A percentile compares a stretch with the other conserved stretches of the same genome.
These are phyloP conservation scores for Hozukius guyotensis DNA, from an alignment of 2,797 vertebrate species.

Conservation along the genomic window DNA sequence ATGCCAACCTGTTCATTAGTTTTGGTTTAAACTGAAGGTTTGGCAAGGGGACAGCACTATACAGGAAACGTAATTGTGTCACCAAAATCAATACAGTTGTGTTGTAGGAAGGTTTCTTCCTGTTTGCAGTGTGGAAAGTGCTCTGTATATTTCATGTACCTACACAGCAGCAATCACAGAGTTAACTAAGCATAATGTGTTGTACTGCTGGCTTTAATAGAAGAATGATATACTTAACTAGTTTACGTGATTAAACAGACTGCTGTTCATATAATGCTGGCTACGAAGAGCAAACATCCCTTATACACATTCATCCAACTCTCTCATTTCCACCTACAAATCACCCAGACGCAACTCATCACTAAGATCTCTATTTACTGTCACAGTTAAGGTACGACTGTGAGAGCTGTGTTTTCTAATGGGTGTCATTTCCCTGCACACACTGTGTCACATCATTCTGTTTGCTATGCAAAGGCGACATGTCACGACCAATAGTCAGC, in stretches of 20 bases:
- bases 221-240: slow-evolving; percentile 1
- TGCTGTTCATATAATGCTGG: neutral
- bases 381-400: slow-evolving; percentile 5
- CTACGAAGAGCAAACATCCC: neutral
- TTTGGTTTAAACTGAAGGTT: neutral
- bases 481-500: too few species aligned
- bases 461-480: neutral
- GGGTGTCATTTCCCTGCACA: slow-evolving; percentile 10
- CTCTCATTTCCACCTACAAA: neutral
- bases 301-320: neutral
- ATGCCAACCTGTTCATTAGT: neutral
- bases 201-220: neutral
- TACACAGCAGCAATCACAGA: neutral
- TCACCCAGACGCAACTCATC: neutral
- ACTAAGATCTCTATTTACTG: neutral
- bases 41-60: neutral
- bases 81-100: slow-evolving; percentile 12
- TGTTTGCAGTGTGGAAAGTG: neutral
- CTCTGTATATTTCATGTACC: neutral
- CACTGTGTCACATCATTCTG: neutral
- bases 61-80: neutral
- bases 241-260: neutral
- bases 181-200: slow-evolving; percentile 18
- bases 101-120: neutral
- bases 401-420: neutral